phyloP scores from a whole-genome alignment of 2,888 invertebrate species.

The Alviniconcha strummeri region DNA sequence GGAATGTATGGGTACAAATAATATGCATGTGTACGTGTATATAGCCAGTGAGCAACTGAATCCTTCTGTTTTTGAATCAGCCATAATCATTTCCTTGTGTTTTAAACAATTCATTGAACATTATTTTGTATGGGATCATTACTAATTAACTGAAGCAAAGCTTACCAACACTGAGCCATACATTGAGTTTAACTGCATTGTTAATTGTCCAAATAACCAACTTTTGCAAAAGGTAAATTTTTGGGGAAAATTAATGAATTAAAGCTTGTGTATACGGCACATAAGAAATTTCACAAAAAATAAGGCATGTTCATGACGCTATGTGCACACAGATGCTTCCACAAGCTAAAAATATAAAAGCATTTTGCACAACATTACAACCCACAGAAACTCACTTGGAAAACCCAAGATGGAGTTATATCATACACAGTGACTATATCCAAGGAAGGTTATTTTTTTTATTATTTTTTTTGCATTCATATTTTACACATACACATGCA shows the following conservation, averaged over 20 bases:
- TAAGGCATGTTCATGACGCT: background rate
- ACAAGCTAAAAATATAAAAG: background rate
- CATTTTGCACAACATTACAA: background rate
- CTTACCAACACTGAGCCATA: too few relatives aligned
- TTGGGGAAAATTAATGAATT: too few relatives aligned
- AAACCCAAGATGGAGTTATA: too few relatives aligned
- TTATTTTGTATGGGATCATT: background rate
- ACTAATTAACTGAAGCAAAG: background rate
- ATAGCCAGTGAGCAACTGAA: background rate
- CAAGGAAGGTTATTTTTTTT: background rate
- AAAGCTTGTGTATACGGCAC: too few relatives aligned
- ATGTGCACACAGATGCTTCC: too few relatives aligned
- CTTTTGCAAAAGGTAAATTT: too few relatives aligned
- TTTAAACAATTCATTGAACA: background rate
- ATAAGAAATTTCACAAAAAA: background rate
- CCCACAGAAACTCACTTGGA: background rate
- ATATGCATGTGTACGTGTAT: background rate
- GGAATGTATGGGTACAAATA: background rate
- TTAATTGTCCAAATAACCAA: too few relatives aligned
- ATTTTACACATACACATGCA: constrained; percentile 1
- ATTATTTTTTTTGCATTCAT: background rate
- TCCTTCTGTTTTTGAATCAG: background rate
- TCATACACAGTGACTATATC: too few relatives aligned
- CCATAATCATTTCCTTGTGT: background rate
- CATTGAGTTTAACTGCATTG: too few relatives aligned